phyloP scores from a whole-genome alignment of 1,140 invertebrate genomes.

The Musca vetustissima region DNA sequence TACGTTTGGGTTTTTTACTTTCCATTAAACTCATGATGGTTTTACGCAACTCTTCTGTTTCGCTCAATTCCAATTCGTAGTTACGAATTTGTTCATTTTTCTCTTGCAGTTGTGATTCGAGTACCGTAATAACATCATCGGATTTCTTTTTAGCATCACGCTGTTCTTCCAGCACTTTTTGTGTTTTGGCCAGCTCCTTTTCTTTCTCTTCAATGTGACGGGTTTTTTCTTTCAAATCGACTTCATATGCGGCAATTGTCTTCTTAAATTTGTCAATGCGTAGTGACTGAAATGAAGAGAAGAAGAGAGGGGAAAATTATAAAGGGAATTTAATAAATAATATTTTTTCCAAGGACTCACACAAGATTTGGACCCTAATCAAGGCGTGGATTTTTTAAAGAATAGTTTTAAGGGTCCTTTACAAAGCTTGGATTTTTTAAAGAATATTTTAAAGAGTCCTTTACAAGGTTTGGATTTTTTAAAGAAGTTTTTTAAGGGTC shows the following conservation, averaged over 20 bases:
- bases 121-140: constrained; percentile 44
- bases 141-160: constrained; percentile 48
- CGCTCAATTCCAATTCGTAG: constrained; percentile 48
- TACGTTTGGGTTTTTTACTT: constrained; percentile 53
- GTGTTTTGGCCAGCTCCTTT: constrained; percentile 40
- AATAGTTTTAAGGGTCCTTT: too few relatives aligned
- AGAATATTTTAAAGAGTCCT: too few relatives aligned
- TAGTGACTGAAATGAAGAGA: constrained; percentile 29
- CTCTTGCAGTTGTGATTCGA: constrained; percentile 47
- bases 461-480: too few relatives aligned
- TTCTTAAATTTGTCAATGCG: constrained; percentile 52
- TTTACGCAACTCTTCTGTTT: constrained; percentile 52
- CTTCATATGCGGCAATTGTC: constrained; percentile 44
- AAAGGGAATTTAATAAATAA: too few relatives aligned
- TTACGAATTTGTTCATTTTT: constrained; percentile 50
- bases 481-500: too few relatives aligned
- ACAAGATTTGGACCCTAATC: too few relatives aligned
- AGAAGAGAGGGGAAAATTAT: too few relatives aligned
- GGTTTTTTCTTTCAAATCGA: constrained; percentile 47
- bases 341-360: too few relatives aligned
- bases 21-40: constrained; percentile 54
- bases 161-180: constrained; percentile 47
- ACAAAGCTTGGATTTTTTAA: too few relatives aligned
- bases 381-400: too few relatives aligned
- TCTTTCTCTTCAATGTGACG: constrained; percentile 47